Percentiles rank a stretch among this genome's conserved stretches.
phyloP scores from a whole-genome alignment of 2,797 vertebrate species.

The Margarornis squamiger region DNA sequence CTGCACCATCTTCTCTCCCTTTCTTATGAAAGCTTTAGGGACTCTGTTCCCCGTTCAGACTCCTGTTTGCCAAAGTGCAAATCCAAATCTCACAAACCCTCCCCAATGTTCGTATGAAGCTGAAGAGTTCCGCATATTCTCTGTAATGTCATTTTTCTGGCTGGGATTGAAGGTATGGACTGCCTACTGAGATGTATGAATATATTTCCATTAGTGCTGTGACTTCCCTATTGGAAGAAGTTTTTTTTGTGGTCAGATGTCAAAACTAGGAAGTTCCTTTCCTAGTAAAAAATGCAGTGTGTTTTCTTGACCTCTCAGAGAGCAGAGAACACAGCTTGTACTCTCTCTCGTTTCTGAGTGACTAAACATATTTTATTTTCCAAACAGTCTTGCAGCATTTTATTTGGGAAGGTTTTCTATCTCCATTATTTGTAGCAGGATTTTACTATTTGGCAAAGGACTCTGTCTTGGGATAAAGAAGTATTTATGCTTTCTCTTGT shows the following conservation, averaged over 20 bases:
- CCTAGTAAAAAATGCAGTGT: not conserved
- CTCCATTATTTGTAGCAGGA: not conserved
- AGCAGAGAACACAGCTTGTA: not conserved
- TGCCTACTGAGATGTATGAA: not conserved
- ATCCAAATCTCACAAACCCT: not conserved
- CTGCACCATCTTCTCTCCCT: not conserved
- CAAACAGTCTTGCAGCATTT: not conserved
- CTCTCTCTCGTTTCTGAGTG: not conserved
- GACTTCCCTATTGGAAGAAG: not conserved
- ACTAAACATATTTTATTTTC: not conserved
- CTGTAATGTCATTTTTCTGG: not conserved
- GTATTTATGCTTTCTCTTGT: conserved; percentile 1
- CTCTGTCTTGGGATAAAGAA: not conserved
- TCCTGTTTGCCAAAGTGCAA: not conserved
- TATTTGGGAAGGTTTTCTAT: not conserved
- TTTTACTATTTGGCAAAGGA: conserved; percentile 21
- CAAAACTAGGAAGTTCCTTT: not conserved
- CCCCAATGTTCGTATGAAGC: not conserved
- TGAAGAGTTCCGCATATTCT: not conserved
- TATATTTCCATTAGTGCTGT: not conserved
- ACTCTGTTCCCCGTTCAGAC: not conserved
- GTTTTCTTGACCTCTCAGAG: not conserved
- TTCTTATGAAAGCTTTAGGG: not conserved
- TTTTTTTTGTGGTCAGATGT: not conserved
- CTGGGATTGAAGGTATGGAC: not conserved